Base-by-base conservation (phyloP, 2,797 vertebrate species). In the Thunnus albacares region DNA sequence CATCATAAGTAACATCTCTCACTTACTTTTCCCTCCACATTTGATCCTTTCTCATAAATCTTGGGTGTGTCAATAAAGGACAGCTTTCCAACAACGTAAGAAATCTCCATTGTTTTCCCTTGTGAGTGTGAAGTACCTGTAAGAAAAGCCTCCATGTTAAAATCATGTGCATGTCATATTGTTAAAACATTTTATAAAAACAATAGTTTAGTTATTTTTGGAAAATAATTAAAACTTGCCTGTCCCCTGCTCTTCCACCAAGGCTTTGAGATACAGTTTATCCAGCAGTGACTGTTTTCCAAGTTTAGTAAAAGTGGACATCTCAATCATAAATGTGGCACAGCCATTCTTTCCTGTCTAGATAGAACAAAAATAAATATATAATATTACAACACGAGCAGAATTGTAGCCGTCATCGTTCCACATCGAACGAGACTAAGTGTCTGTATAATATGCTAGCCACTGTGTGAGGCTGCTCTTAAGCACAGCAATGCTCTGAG, bases 221-320 rank as follows among this genome's bases (percentile, higher is more conserved):
- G 26, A 30, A 22, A 24, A 30, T n/a, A 2, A 26, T 4, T 45
- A 9, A 22, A 6, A 71, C 82, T 81, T 84, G 63, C 94, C 93
- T 70, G 94, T 95, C 6, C 91, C 94, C 11, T 94, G 87, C 69
- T 95, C 94, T 43, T 89, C 75, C 60, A 90, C 56, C 2, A 53
- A 59, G 26, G 57, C 75, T 0, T 0, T 11, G 15, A 94, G 1
- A 0, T 17, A 4, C 20, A 94, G 57, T 4, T 0, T 0, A 58
- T 89, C 81, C 26, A 0, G 2, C 11, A 68, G 3, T 0, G 71
- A 1, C 28, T 82, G 68, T 5, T 57, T 6, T 0, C 55, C 52
- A 17, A 71, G 1, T 67, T 63, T 83, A 45, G 45, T 87, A 63
- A 89, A 90, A 38, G 38, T 45, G 7, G 74, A 79, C 71, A 88